Base-by-base conservation (phyloP, 2,888 invertebrate genomes). In the Melinaea marsaeus region DNA sequence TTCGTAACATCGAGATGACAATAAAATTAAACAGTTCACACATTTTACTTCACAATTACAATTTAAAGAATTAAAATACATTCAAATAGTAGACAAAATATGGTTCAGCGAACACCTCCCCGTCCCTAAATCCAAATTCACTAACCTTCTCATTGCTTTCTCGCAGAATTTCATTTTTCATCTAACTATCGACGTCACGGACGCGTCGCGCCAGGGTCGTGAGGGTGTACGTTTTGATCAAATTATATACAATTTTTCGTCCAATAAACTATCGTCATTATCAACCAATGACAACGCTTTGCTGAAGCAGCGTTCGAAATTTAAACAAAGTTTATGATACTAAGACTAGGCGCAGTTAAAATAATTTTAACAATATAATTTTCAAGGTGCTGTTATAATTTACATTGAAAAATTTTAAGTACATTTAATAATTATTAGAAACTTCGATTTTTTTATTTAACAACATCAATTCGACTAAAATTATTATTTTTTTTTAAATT, bases 401-500 rank as follows among this genome's bases (percentile, higher is more conserved):
- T 88, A 89, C 89, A 88, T 86, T 87, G 88, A 88, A 87, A 22
- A 51, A 84, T 72, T 86, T 85, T 90, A 90, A 90, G 90, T 90
- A 90, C 90, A 88, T 85, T 42, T 87, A 86, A 79, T 83, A 83
- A 84, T 88, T 22, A 22, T 22, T 86, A 88, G 87, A 89, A 88
- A 89, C 86, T 87, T 89, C 86, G 83, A 86, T 86, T 88, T 85
- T 64, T 22, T 55, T 59, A 22, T 84, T 85, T 73, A 90, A 90
- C 89, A 90, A 90, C 89, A 90, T 89, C 90, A 84, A 90, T 90
- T 88, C 83, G 86, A 89, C 90, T 90, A 90, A 83, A 83, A 83
- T 84, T 84, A 84, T 81, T 22, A 22, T 22, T 22, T 22, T 22
- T 42, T 84, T 70, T 80, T 79, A 78, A 79, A 79, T 78, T 78